phyloP scores from a whole-genome alignment of 2,797 vertebrate genomes.

The Choloepus didactylus region DNA sequence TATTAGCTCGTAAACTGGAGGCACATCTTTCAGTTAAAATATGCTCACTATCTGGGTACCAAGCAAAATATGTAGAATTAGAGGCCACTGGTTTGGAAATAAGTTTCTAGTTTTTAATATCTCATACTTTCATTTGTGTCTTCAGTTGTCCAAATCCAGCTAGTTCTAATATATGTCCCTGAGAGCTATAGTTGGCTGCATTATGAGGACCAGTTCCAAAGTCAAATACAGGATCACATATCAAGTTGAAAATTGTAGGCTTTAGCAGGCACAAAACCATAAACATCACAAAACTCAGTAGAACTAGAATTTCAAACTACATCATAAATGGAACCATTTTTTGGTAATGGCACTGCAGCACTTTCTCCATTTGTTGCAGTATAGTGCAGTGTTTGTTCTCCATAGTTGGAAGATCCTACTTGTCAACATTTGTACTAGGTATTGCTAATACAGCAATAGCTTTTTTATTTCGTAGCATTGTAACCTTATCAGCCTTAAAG shows the following conservation, averaged over 20 bases:
- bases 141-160: conserved; percentile 97
- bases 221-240: conserved; percentile 96
- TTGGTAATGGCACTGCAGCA: conserved; percentile 94
- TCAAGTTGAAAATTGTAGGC: conserved; percentile 95
- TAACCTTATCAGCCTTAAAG: conserved; percentile 96
- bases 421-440: conserved; percentile 96
- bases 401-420: conserved; percentile 96
- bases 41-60: conserved; percentile 98
- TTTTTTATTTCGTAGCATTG: conserved; percentile 96
- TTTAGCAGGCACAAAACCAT: conserved; percentile 99
- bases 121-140: conserved; percentile 98
- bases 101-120: conserved; percentile 95
- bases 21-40: conserved; percentile 95
- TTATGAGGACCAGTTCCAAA: conserved; percentile 97
- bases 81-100: conserved; percentile 94
- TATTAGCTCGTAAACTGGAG: conserved; percentile 94
- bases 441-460: conserved; percentile 94
- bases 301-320: conserved; percentile 95
- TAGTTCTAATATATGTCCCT: conserved; percentile 95
- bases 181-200: conserved; percentile 95
- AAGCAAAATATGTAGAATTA: conserved; percentile 94
- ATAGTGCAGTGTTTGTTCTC: conserved; percentile 97
- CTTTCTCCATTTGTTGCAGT: conserved; percentile 93
- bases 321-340: conserved; percentile 96
- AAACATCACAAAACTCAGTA: conserved; percentile 95